Conservation (phyloP, 2,113 vertebrate species). For the Platycercus adscitus region DNA sequence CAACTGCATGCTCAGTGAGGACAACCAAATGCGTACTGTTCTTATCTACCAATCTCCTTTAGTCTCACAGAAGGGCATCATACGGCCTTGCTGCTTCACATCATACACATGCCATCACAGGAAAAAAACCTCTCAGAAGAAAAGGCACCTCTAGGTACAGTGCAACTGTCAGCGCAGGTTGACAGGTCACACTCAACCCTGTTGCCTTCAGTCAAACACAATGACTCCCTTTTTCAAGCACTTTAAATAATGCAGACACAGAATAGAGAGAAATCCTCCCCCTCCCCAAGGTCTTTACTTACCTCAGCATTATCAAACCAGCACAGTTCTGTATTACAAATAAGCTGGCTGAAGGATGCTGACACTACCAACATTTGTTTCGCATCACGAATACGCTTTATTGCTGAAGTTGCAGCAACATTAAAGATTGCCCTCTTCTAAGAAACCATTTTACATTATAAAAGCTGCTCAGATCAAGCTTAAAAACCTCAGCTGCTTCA, state of each 20-base stretch:
- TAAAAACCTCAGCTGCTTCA: neutral
- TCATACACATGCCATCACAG: accelerated
- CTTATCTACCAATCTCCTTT: neutral
- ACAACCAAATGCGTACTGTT: neutral
- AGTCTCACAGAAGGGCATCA: neutral
- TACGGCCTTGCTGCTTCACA: neutral
- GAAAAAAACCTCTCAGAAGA: neutral
- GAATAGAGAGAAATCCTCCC: accelerated
- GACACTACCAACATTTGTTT: neutral
- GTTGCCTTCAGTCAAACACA: neutral
- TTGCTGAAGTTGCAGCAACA: accelerated
- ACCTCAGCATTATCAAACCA: neutral
- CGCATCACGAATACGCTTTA: accelerated
- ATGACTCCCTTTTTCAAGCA: neutral
- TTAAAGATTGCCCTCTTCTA: neutral
- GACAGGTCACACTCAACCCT: neutral
- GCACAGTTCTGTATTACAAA: accelerated
- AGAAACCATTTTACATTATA: neutral
- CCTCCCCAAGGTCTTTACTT: neutral
- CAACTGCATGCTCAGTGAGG: neutral
- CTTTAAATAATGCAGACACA: neutral
- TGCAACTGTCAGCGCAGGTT: accelerated
- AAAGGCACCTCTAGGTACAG: neutral
- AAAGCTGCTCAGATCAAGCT: neutral
- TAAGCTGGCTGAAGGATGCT: neutral